Evolutionary conservation across 2,113 vertebrate genomes (phyloP).

Genomic region (Hystrix brachyura): DNA sequence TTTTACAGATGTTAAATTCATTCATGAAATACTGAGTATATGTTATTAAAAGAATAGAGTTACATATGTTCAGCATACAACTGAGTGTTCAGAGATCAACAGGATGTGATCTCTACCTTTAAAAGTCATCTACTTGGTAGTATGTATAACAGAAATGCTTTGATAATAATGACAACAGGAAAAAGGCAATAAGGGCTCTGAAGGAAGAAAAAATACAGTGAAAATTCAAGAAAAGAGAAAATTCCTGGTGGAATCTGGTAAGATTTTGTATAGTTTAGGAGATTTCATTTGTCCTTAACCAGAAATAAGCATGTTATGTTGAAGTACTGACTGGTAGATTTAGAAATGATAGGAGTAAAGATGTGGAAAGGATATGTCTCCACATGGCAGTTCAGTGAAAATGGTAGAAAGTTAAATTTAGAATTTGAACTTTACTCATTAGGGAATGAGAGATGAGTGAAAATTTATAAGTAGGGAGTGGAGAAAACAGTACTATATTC

Average conservation of each 20-base stretch:
- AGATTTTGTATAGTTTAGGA: not conserved
- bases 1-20: not conserved
- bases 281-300: conserved; percentile 5
- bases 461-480: not conserved
- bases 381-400: not conserved
- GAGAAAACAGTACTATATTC: conserved; percentile 21
- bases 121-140: not conserved
- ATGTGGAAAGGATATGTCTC: not conserved
- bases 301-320: not conserved
- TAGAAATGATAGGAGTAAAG: not conserved
- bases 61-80: not conserved
- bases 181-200: not conserved
- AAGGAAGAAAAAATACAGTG: not conserved
- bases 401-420: conserved; percentile 18
- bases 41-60: not conserved
- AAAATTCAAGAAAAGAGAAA: not conserved
- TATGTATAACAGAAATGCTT: not conserved
- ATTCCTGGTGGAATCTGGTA: not conserved
- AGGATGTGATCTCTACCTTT: not conserved
- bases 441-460: conserved; percentile 9
- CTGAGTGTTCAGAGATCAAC: not conserved
- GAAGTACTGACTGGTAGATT: not conserved
- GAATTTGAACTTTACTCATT: conserved; percentile 35
- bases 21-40: not conserved
- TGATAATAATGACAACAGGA: not conserved